Evolutionary conservation across 1,140 invertebrate genomes (phyloP), one percentile per base, ranked within the genome.

Genomic region (Carcinoscorpius rotundicauda): DNA sequence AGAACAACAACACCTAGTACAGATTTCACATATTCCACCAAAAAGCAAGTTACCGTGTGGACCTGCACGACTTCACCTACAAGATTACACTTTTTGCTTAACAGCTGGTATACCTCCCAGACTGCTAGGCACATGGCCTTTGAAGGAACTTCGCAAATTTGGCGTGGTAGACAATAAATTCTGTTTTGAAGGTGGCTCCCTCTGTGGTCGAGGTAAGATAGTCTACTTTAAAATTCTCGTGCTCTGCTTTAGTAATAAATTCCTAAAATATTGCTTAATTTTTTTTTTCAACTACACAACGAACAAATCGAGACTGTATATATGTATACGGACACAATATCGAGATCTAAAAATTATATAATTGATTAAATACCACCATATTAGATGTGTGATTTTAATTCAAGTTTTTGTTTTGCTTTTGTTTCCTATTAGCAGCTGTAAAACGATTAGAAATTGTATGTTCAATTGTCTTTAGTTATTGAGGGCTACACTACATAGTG

Each of bases 101-200:
- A 88, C 87, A 0, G 82, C 85, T 4, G 87, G 88, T 3, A 83
- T 87, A 4, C 90, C 90, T 3, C 90, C 89, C 0, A 79, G 84
- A 69, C 79, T 90, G 3, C 78, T 87, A 3, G 84, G 84, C 9
- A 80, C 84, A 11, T 91, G 88, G 88, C 83, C 88, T 68, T 82
- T 91, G 49, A 81, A 79, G 5, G 84, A 90, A n/a, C 79, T 91
- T 3, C 83, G 85, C 68, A 82, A 88, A 57, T 93, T 91, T 76
- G 91, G 91, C 1, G 86, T 89, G 3, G 85, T 93, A 11, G 89
- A 92, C 57, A 87, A 75, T 5, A 82, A 87, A 69, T 91, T 93
- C 73, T 91, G 89, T 71, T 92, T 93, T 77, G 91, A 95, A 76
- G 91, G 91, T 10, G 91, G 91, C 5, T 91, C 89, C 3, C 81